phyloP scores from a whole-genome alignment of 2,113 vertebrate species.

The Corydoras maculifer region DNA sequence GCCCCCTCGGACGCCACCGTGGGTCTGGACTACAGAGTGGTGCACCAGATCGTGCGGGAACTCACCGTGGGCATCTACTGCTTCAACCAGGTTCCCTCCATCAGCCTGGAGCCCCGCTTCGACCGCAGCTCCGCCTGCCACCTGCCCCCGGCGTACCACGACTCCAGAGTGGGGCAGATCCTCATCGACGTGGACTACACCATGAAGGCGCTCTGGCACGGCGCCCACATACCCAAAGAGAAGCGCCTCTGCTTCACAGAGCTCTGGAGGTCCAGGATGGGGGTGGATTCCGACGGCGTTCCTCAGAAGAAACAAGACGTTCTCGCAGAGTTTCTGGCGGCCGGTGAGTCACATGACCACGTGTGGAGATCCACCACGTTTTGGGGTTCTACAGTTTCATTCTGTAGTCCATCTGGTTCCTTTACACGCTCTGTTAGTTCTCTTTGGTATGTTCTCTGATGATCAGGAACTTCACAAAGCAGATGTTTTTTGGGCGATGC shows the following conservation, averaged over 20 bases:
- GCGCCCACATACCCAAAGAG: slow-evolving; percentile 57
- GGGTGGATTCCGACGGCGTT: slow-evolving; percentile 53
- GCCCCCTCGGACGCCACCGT: slow-evolving; percentile 52
- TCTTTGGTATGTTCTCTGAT: too few relatives aligned
- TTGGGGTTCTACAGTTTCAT: too few relatives aligned
- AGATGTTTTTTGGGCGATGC: too few relatives aligned
- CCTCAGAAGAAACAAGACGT: slow-evolving; percentile 57
- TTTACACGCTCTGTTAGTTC: too few relatives aligned
- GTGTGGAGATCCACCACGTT: too few relatives aligned
- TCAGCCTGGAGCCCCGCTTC: slow-evolving; percentile 61
- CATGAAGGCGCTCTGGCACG: slow-evolving; percentile 69
- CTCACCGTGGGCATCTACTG: slow-evolving; percentile 64
- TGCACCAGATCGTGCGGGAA: slow-evolving; percentile 68
- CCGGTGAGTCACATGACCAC: slow-evolving; percentile 48
- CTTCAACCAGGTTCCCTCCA: slow-evolving; percentile 65
- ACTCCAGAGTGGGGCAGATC: slow-evolving; percentile 63
- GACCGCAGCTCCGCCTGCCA: slow-evolving; percentile 64
- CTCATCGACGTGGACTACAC: slow-evolving; percentile 60
- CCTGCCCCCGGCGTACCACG: slow-evolving; percentile 61
- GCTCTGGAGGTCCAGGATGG: slow-evolving; percentile 60
- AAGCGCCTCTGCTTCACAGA: slow-evolving; percentile 62
- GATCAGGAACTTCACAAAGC: too few relatives aligned
- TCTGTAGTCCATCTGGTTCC: too few relatives aligned
- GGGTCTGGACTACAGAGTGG: slow-evolving; percentile 59
- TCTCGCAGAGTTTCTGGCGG: slow-evolving; percentile 57